These are phyloP conservation scores for Papilio helenus DNA, from an alignment of 1,140 invertebrate species.

Conservation along the genomic window DNA sequence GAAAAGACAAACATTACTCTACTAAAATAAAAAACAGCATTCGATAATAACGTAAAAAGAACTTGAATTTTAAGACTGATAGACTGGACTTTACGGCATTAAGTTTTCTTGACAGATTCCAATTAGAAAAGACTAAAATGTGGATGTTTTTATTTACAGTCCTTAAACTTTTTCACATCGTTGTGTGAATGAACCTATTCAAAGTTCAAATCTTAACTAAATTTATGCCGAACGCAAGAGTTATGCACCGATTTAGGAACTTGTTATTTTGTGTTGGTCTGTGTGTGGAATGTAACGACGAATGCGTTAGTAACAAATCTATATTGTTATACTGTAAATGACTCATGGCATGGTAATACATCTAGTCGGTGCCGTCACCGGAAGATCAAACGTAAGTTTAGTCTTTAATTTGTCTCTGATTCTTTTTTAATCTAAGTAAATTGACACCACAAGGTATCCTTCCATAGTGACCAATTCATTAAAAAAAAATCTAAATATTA, in stretches of 20 bases:
- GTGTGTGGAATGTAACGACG: not conserved
- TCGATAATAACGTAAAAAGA: no score
- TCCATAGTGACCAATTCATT: no score
- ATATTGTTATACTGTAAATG: not conserved
- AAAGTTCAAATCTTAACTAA: not conserved
- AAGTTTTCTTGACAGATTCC: not conserved
- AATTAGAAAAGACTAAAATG: not conserved
- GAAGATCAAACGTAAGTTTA: no score
- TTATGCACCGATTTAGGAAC: not conserved
- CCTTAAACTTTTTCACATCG: no score
- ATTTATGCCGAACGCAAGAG: not conserved
- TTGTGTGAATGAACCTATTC: not conserved
- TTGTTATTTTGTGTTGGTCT: slow-evolving; percentile 6
- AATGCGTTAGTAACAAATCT: not conserved
- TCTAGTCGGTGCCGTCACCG: no score
- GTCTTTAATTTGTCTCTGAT: no score
- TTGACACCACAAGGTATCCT: no score
- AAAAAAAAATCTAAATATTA: no score
- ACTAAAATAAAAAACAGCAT: not conserved
- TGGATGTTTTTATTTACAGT: not conserved
- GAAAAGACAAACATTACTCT: not conserved
- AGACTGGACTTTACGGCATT: no score
- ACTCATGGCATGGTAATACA: not conserved
- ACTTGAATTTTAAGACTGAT: no score
- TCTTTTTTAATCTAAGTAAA: no score